Conservation (phyloP, 2,113 vertebrate species). For the Mesoclemmys tuberculata region DNA sequence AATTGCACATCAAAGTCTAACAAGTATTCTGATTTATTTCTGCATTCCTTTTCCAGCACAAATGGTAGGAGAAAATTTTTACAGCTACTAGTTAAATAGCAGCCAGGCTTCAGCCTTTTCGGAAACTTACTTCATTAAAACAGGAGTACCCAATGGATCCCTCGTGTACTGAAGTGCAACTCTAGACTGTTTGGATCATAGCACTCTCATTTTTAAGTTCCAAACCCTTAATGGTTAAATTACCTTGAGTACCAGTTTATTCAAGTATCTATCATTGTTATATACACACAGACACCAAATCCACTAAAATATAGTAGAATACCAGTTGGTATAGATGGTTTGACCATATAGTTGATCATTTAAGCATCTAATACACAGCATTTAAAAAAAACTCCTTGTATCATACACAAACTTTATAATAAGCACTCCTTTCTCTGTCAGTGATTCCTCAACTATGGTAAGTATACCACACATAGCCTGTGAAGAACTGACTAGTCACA, state of each 20-base stretch:
- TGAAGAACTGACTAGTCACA: not conserved
- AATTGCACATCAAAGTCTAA: not conserved
- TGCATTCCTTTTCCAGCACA: not conserved
- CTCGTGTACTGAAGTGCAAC: not conserved
- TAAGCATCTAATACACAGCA: too few species aligned
- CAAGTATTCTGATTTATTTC: slow-evolving; percentile 9
- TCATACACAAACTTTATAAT: too few species aligned
- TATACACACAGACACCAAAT: too few species aligned
- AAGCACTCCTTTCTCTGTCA: too few species aligned
- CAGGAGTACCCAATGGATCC: not conserved
- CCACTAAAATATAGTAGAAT: too few species aligned
- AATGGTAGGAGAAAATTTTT: not conserved
- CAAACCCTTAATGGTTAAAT: not conserved
- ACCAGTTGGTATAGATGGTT: too few species aligned
- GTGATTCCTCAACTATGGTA: not conserved
- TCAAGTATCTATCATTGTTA: too few species aligned
- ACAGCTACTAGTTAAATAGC: not conserved
- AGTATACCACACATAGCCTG: not conserved
- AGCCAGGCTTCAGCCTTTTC: not conserved
- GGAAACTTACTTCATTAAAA: not conserved
- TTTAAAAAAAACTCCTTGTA: too few species aligned
- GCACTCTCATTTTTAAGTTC: not conserved
- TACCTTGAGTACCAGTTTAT: not conserved
- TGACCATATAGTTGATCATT: too few species aligned
- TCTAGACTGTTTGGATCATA: not conserved